These are phyloP conservation scores for Drosophila ananassae DNA, from an alignment of 1,140 invertebrate genomes.

Conservation along the genomic window DNA sequence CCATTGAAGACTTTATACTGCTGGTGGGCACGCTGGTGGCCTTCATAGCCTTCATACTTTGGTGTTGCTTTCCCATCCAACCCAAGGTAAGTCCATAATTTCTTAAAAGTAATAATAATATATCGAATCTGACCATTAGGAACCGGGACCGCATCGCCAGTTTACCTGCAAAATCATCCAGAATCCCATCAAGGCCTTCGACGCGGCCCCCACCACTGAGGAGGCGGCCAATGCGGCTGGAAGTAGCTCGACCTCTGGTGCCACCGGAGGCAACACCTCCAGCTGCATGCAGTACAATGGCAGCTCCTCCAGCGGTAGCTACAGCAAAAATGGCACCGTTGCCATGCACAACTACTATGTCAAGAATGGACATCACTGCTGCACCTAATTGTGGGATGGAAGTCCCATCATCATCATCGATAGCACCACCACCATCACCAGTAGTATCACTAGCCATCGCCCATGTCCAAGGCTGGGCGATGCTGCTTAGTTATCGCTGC, in stretches of 20 bases:
- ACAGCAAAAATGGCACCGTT: constrained; percentile 72
- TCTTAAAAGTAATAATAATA: background rate
- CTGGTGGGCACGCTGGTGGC: constrained; percentile 87
- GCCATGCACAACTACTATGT: constrained; percentile 76
- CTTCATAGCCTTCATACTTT: constrained; percentile 87
- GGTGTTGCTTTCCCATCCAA: constrained; percentile 87
- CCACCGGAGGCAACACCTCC: constrained; percentile 2
- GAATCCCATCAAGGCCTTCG: constrained; percentile 65
- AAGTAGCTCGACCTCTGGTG: constrained; percentile 4
- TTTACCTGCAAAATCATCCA: constrained; percentile 73
- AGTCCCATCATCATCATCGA: background rate
- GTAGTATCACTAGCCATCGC: background rate
- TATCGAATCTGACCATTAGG: constrained; percentile 30
- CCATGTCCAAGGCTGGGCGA: constrained; percentile 6
- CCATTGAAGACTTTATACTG: constrained; percentile 87
- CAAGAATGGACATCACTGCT: constrained; percentile 72
- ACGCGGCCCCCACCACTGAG: constrained; percentile 42
- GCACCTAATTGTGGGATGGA: constrained; percentile 51
- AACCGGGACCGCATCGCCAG: constrained; percentile 68
- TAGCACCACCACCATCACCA: background rate
- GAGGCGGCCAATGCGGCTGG: constrained; percentile 16
- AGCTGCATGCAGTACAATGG: constrained; percentile 45
- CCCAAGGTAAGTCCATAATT: constrained; percentile 84
- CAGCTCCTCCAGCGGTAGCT: constrained; percentile 51
- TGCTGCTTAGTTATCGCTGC: constrained; percentile 9